Evolutionary conservation across 2,797 vertebrate genomes (phyloP), one percentile per base, ranked within the genome.

Genomic region (Fistularia commersonii): DNA sequence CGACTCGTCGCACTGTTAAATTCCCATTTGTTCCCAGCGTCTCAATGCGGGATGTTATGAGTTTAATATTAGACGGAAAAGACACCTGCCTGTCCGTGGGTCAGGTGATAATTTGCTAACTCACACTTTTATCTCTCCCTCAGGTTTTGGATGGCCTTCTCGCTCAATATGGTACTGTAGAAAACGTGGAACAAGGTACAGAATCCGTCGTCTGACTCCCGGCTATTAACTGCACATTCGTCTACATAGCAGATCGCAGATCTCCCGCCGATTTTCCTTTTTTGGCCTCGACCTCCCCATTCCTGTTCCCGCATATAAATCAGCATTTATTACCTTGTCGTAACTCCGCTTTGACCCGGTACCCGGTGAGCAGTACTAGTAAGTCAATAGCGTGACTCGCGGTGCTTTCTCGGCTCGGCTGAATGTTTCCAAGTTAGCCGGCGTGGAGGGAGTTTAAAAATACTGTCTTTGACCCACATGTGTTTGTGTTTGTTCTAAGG

Each of bases 101-200:
- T 13, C 8, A 15, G 51, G 11, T 51, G 8, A 1, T 15, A 9
- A 14, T 37, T 14, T 35, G 12, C 8, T 53, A 62, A 60, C 58
- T 68, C 33, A 5, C n/a, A 1, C 57, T 65, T 8, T 72, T 48
- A 3, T 71, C 68, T 79, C 46, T 84, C 71, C 44, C 43, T 41
- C 80, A 98, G 95, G 95, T 94, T 66, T 89, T 98, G 81, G 95
- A 98, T 42, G 81, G 92, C 75, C 92, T 98, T 66, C 88, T 98
- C 81, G 95, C 95, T 83, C 91, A 96, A 81, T 90, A 92, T 61
- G 95, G 95, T 72, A 93, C 92, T 0, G 95, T 97, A 79, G 95
- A 97, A 81, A 94, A 94, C 0, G 94, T 96, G 86, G 95, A 97
- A 80, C 95, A 97, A 96, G 95, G 95, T 98, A 91, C 82, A 42